phyloP scores from a whole-genome alignment of 2,113 vertebrate species.

The Verasper variegatus region DNA sequence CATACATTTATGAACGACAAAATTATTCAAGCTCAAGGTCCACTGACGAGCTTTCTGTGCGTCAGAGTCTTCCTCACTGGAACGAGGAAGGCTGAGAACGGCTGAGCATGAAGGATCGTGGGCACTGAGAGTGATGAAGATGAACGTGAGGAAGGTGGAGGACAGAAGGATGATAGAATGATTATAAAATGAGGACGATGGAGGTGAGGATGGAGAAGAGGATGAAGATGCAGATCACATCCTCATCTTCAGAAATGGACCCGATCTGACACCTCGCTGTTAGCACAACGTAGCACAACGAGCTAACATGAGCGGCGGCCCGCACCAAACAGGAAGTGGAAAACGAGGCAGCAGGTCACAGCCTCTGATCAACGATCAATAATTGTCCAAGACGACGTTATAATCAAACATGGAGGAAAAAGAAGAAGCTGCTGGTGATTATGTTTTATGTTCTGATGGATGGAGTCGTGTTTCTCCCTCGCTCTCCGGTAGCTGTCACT shows the following conservation, averaged over 20 bases:
- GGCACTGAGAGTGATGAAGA: background rate
- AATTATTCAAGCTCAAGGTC: background rate
- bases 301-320: background rate
- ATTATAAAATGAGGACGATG: background rate
- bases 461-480: conserved; percentile 28
- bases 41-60: background rate
- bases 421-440: conserved; percentile 25
- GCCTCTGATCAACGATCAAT: conserved; percentile 15
- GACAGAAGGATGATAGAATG: background rate
- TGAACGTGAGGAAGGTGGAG: background rate
- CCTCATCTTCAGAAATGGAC: background rate
- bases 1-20: background rate
- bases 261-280: background rate
- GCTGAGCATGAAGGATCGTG: background rate
- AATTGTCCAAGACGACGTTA: background rate
- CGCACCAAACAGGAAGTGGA: conserved; percentile 12
- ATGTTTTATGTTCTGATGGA: conserved; percentile 35
- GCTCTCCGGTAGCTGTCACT: conserved; percentile 54
- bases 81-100: background rate
- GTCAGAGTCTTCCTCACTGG: background rate
- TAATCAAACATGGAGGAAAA: too few species aligned
- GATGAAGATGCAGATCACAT: background rate
- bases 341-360: background rate
- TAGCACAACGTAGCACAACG: background rate
- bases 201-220: background rate